Percentiles rank a stretch among this genome's conserved stretches.
Evolutionary conservation across 1,140 invertebrate species (phyloP).

Genomic region (Kradibia gibbosae): DNA sequence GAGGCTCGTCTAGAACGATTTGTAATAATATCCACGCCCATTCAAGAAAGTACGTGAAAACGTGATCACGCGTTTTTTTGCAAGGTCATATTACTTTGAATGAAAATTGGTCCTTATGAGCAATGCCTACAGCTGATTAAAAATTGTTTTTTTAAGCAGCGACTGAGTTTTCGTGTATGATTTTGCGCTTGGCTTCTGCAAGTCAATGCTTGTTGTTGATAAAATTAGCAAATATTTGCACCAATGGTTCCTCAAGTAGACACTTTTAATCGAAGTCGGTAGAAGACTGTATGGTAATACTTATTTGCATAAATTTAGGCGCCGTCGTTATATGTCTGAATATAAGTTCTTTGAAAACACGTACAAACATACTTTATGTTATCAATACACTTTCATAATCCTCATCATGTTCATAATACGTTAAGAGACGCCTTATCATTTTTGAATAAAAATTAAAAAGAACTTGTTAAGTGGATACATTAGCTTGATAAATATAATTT

Average conservation of each 20-base stretch:
- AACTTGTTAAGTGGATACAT: background rate
- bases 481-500: background rate
- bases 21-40: background rate
- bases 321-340: background rate
- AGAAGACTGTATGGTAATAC: background rate
- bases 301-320: background rate
- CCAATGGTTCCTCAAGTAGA: background rate
- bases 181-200: slow-evolving; percentile 16
- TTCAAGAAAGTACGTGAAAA: background rate
- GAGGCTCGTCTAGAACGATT: background rate
- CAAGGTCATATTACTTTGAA: background rate
- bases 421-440: background rate
- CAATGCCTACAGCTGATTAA: background rate
- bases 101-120: background rate
- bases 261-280: slow-evolving; percentile 10
- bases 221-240: background rate
- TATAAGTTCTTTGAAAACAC: background rate
- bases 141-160: background rate
- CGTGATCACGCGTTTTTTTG: background rate
- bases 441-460: background rate
- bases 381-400: background rate
- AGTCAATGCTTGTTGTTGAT: background rate
- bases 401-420: background rate
- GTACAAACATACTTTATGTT: background rate
- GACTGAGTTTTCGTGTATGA: background rate